Percentiles rank a stretch among this genome's conserved stretches.
phyloP scores from a whole-genome alignment of 2,888 invertebrate species.

The Odontothrips loti region DNA sequence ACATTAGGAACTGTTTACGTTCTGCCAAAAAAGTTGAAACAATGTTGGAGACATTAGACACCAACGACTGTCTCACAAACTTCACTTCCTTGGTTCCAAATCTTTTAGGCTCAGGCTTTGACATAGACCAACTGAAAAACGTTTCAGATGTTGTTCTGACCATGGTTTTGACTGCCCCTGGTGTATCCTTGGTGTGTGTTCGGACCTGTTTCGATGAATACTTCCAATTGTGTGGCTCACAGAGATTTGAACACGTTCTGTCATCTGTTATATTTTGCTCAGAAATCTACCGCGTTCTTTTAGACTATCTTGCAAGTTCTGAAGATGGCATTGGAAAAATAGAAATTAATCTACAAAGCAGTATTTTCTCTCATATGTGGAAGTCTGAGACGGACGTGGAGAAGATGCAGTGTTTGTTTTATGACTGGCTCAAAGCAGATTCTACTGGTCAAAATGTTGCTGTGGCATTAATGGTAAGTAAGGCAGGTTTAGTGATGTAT shows the following conservation, averaged over 20 bases:
- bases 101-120: background rate
- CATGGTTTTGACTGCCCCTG: background rate
- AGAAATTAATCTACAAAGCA: background rate
- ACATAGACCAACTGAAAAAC: background rate
- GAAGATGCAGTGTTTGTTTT: background rate
- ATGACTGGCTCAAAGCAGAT: background rate
- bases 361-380: background rate
- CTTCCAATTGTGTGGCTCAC: background rate
- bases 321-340: background rate
- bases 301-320: background rate
- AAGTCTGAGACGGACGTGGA: background rate
- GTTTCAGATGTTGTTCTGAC: background rate
- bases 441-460: background rate
- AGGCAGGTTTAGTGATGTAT: background rate
- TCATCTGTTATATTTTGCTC: background rate
- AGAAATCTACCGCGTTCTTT: background rate
- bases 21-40: background rate
- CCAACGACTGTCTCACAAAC: background rate
- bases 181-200: background rate
- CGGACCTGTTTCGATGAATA: background rate
- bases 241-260: background rate
- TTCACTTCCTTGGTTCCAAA: background rate
- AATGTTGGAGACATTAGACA: background rate
- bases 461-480: background rate
- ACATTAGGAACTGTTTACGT: background rate